phyloP scores from a whole-genome alignment of 2,888 invertebrate species.

The Lepidocyrtoides sp. region DNA sequence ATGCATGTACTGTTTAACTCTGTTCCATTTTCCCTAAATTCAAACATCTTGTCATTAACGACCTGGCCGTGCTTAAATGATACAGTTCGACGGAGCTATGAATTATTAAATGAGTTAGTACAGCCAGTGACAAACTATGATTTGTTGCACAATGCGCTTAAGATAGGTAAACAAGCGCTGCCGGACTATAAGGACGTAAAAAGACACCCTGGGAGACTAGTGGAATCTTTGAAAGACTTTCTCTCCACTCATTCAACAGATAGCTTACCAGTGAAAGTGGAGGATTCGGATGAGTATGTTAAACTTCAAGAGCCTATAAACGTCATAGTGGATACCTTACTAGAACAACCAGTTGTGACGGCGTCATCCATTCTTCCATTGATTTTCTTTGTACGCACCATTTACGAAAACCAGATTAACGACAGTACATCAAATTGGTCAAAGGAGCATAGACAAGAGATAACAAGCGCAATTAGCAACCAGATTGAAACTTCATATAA shows the following conservation, averaged over 20 bases:
- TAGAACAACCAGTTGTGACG: conserved; percentile 56
- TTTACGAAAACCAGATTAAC: background rate
- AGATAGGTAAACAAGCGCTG: conserved; percentile 65
- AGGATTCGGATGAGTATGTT: conserved; percentile 21
- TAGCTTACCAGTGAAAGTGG: background rate
- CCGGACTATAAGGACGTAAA: conserved; percentile 52
- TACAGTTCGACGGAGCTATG: background rate
- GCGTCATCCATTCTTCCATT: conserved; percentile 53
- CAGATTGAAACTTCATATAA: conserved; percentile 64
- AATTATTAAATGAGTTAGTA: background rate
- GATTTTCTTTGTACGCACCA: conserved; percentile 34
- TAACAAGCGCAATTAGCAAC: conserved; percentile 14
- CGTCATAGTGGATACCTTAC: conserved; percentile 67
- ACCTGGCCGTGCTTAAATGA: conserved; percentile 56
- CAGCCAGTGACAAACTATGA: background rate
- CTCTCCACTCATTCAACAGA: background rate
- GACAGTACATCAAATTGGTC: conserved; percentile 3
- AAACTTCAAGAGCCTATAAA: conserved; percentile 73
- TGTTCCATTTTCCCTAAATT: background rate
- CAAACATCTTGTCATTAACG: background rate
- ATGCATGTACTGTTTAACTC: conserved; percentile 17
- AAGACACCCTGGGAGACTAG: conserved; percentile 69
- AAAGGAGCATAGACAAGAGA: conserved; percentile 20
- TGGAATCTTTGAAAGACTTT: conserved; percentile 23
- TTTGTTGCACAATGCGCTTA: conserved; percentile 24